These are phyloP conservation scores for Sebastes vulpes DNA, from an alignment of 2,797 vertebrate genomes.

Conservation along the genomic window DNA sequence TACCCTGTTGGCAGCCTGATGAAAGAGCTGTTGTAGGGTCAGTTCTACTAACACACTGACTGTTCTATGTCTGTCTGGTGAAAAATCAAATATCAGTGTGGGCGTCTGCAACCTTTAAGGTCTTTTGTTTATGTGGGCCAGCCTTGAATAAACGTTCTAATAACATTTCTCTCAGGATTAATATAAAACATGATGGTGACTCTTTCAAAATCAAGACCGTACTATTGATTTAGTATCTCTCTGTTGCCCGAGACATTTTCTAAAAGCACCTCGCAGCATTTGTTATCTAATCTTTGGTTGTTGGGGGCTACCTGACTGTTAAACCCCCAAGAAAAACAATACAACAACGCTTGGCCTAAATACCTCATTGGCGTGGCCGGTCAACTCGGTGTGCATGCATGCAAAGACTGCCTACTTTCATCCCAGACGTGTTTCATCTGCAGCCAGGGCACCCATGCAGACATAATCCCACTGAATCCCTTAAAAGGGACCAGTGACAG, in stretches of 20 bases:
- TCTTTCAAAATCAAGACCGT: background rate
- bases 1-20: conserved; percentile 38
- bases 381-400: conserved; percentile 40
- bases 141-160: background rate
- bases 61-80: conserved; percentile 34
- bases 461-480: conserved; percentile 77
- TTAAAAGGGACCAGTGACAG: conserved; percentile 64
- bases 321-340: conserved; percentile 34
- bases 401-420: conserved; percentile 62
- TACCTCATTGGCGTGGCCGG: conserved; percentile 37
- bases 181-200: background rate
- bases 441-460: conserved; percentile 79
- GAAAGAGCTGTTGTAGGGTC: conserved; percentile 48
- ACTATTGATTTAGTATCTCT: background rate
- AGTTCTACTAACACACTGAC: conserved; percentile 35
- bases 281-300: background rate
- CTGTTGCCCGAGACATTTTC: background rate
- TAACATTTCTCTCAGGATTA: background rate
- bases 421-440: conserved; percentile 72
- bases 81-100: conserved; percentile 47
- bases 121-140: background rate
- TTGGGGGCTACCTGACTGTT: conserved; percentile 11
- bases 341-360: conserved; percentile 37
- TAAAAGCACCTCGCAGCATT: background rate
- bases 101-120: background rate